phyloP scores from a whole-genome alignment of 1,140 invertebrate species.

The Nymphalis io region DNA sequence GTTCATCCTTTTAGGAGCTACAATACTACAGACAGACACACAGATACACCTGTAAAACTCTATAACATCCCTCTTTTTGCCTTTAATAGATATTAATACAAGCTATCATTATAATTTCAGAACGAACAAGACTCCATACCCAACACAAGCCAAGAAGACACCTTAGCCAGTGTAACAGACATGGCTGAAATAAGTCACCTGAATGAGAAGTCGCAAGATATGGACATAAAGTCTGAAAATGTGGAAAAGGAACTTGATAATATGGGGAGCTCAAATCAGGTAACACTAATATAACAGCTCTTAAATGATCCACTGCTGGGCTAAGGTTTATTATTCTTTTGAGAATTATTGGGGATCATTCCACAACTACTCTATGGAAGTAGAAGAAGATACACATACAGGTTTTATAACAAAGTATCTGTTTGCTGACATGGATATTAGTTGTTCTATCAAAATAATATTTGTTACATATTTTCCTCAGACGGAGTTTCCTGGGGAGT shows the following conservation, averaged over 20 bases:
- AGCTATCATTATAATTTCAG: not conserved
- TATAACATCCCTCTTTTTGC: too few relatives aligned
- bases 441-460: not conserved
- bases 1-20: too few relatives aligned
- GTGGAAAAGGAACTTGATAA: slow-evolving; percentile 42
- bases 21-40: too few relatives aligned
- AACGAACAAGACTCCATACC: slow-evolving; percentile 25
- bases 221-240: slow-evolving; percentile 26
- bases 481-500: slow-evolving; percentile 40
- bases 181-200: slow-evolving; percentile 14
- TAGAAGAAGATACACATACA: too few relatives aligned
- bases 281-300: too few relatives aligned
- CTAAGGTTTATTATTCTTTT: too few relatives aligned
- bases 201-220: not conserved
- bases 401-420: too few relatives aligned
- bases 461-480: slow-evolving; percentile 20
- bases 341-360: too few relatives aligned
- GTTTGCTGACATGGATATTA: not conserved
- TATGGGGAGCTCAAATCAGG: slow-evolving; percentile 41
- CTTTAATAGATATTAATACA: too few relatives aligned
- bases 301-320: too few relatives aligned
- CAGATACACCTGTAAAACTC: too few relatives aligned
- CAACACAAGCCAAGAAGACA: slow-evolving; percentile 40
- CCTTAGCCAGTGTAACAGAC: slow-evolving; percentile 28
- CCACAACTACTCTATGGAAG: too few relatives aligned